Evolutionary conservation across 1,140 invertebrate species (phyloP), one percentile per base, ranked within the genome.

Genomic region (Nomia melanderi): DNA sequence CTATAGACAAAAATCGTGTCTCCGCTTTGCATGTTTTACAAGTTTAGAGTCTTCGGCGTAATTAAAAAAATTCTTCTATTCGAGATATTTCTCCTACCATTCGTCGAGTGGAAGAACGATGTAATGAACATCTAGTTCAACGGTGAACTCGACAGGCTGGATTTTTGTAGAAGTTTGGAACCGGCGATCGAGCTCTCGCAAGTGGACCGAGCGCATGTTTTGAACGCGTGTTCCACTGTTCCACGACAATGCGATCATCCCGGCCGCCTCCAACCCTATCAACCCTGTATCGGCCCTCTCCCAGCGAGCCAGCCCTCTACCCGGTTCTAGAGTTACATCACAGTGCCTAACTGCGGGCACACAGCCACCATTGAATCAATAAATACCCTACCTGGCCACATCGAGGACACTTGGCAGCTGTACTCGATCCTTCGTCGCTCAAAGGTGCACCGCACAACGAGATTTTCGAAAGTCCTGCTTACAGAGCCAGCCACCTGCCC

Each of bases 301-400:
- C 20, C 60, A 81, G 54, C 53, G 47, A 29, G 36, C 36, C 25
- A 50, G 39, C 63, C 25, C 67, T 67, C 69, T 39, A 31, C 23
- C 56, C 70, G 54, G 65, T 78, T 78, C 74, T 79, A 83, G 71
- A 79, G 60, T 85, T 86, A 83, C 81, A 86, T 86, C 81, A 83
- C 41, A 81, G 66, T 50, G 25, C 69, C 74, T 81, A 76, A 69
- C 75, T 85, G 81, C 81, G 78, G 76, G n/a, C 59, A 53, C 29
- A 53, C 74, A 62, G 59, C 83, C 77, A 74, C 64, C 73, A 86
- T 82, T 79, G 77, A 86, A 86, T 86, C 85, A 81, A 86, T 86
- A 86, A 86, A 86, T 86, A 83, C 60, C 60, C 78, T 80, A 75
- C 65, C 82, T 77, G 71, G 67, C 70, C 77, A 50, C 39, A 66